A percentile compares a stretch with the other conserved stretches of the same genome.
phyloP scores from a whole-genome alignment of 2,888 invertebrate genomes.

The Smittia sp. region DNA sequence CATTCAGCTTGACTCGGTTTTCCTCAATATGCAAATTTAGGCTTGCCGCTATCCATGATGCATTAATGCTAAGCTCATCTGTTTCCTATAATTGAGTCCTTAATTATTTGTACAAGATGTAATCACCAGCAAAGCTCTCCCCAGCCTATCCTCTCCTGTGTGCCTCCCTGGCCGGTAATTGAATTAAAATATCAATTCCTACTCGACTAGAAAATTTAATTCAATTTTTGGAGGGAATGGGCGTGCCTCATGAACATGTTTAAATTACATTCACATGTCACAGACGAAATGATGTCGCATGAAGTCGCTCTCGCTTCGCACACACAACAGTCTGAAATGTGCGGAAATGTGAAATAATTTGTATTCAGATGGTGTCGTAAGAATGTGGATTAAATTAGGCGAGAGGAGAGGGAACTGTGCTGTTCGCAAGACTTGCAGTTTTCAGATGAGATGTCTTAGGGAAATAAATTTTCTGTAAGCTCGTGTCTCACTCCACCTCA shows the following conservation, averaged over 20 bases:
- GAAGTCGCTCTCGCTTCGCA: neutral
- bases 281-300: neutral
- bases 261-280: constrained; percentile 10
- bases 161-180: neutral
- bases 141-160: no score
- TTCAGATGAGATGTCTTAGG: neutral
- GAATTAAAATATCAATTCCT: constrained; percentile 32
- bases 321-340: neutral
- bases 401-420: neutral
- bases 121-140: neutral
- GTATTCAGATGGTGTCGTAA: constrained; percentile 28
- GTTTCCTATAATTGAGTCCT: constrained; percentile 39
- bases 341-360: neutral
- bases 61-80: constrained; percentile 30
- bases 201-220: constrained; percentile 28
- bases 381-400: constrained; percentile 39
- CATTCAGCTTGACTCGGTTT: neutral
- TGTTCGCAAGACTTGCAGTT: constrained; percentile 8
- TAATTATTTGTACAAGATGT: constrained; percentile 31
- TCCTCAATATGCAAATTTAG: neutral
- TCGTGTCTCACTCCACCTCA: no score
- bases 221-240: constrained; percentile 23
- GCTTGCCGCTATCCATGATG: neutral
- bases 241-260: neutral
- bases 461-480: no score